Evolutionary conservation across 1,140 invertebrate genomes (phyloP).

Genomic region (Oedothorax gibbosus): DNA sequence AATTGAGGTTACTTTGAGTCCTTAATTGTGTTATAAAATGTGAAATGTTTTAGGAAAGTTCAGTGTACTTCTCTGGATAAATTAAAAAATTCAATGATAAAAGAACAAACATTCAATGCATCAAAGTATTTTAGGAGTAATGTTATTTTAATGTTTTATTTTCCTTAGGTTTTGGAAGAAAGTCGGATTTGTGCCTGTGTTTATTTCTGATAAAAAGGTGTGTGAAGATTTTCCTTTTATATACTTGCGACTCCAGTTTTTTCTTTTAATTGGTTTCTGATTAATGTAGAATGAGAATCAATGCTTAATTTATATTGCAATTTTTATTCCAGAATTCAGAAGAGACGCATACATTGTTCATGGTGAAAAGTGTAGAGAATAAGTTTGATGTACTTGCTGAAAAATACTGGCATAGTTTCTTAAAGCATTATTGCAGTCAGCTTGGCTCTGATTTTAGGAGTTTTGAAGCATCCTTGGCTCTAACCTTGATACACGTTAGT

Average conservation of each 20-base stretch:
- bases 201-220: constrained; percentile 79
- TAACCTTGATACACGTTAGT: constrained; percentile 10
- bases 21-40: not conserved
- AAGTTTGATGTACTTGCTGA: not conserved
- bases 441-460: constrained; percentile 1
- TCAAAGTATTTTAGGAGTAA: not conserved
- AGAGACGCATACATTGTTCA: constrained; percentile 97
- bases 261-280: not conserved
- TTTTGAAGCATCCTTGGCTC: constrained; percentile 23
- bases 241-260: not conserved
- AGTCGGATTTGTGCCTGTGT: constrained; percentile 86
- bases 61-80: too few relatives aligned
- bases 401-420: constrained; percentile 28
- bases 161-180: constrained; percentile 86
- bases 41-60: too few relatives aligned
- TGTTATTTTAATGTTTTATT: not conserved
- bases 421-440: not conserved
- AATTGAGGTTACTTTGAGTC: too few relatives aligned
- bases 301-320: not conserved
- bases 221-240: constrained; percentile 59
- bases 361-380: constrained; percentile 75
- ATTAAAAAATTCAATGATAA: too few relatives aligned
- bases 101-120: too few relatives aligned
- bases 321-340: constrained; percentile 84
- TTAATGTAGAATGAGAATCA: not conserved